These are phyloP conservation scores for Fistularia commersonii DNA, from an alignment of 2,797 vertebrate species.

Conservation along the genomic window DNA sequence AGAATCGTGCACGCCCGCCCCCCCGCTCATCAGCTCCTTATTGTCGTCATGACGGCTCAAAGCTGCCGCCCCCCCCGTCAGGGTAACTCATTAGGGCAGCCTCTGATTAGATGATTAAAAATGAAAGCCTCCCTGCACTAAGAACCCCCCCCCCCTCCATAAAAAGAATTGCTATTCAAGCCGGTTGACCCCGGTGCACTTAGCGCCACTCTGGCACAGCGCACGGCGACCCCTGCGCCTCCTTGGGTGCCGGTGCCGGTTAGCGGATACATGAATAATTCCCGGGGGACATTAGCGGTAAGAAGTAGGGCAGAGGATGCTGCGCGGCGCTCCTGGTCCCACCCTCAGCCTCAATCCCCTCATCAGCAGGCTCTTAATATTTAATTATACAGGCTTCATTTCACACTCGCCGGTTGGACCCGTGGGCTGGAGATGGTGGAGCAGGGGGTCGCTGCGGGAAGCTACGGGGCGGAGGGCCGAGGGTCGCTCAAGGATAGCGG, in stretches of 20 bases:
- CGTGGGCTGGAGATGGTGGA: slow-evolving; percentile 42
- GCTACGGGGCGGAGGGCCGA: too few relatives aligned
- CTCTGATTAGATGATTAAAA: slow-evolving; percentile 66
- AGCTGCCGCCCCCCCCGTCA: slow-evolving; percentile 34
- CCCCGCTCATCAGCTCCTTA: too few relatives aligned
- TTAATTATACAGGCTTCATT: slow-evolving; percentile 74
- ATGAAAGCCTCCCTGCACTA: slow-evolving; percentile 55
- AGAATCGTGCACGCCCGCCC: too few relatives aligned
- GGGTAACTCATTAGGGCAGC: slow-evolving; percentile 39
- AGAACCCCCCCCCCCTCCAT: slow-evolving; percentile 45
- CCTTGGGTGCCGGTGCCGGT: slow-evolving; percentile 64
- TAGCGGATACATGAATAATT: slow-evolving; percentile 69
- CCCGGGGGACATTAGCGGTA: slow-evolving; percentile 61
- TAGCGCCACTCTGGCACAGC: slow-evolving; percentile 52
- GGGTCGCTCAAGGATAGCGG: too few relatives aligned
- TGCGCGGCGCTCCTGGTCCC: slow-evolving; percentile 47
- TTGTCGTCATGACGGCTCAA: too few relatives aligned
- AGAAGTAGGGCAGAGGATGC: slow-evolving; percentile 72
- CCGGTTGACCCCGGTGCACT: slow-evolving; percentile 60
- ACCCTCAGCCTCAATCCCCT: slow-evolving; percentile 59
- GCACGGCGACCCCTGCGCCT: slow-evolving; percentile 40
- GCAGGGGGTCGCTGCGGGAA: slow-evolving; percentile 30
- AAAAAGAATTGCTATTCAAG: slow-evolving; percentile 63
- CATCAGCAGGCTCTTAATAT: slow-evolving; percentile 76
- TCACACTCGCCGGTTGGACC: slow-evolving; percentile 56